Evolutionary conservation across 2,888 invertebrate species (phyloP).

Genomic region (Ophioninae sp.): DNA sequence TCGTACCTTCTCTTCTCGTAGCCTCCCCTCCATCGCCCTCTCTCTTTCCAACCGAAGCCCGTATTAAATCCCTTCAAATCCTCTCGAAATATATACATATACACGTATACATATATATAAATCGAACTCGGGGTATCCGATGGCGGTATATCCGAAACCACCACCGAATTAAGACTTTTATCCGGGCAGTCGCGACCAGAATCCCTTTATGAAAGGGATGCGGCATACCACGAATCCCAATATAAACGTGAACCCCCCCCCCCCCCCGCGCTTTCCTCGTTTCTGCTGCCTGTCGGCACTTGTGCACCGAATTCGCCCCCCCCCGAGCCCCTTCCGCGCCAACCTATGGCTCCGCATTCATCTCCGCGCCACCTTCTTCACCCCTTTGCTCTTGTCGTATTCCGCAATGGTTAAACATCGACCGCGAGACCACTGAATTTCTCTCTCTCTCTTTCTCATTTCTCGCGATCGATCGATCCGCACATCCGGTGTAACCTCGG

Average conservation of each 20-base stretch:
- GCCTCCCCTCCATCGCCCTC: no score
- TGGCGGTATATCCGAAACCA: conserved; percentile 35
- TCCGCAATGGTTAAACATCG: conserved; percentile 53
- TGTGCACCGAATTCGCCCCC: background rate
- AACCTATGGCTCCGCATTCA: background rate
- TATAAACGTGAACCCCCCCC: conserved; percentile 52
- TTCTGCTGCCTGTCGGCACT: conserved; percentile 32
- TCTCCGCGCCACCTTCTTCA: conserved; percentile 40
- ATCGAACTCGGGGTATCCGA: conserved; percentile 40
- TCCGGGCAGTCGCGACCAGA: conserved; percentile 60
- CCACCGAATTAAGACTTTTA: conserved; percentile 62
- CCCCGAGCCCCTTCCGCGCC: background rate
- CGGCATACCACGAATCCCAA: conserved; percentile 60
- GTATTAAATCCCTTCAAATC: background rate
- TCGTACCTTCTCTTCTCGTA: no score
- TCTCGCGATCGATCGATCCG: background rate
- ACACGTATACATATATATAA: background rate
- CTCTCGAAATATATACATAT: conserved; percentile 8
- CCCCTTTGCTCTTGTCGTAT: conserved; percentile 31
- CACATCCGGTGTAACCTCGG: conserved; percentile 54
- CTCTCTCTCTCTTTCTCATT: conserved; percentile 2
- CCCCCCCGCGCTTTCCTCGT: conserved; percentile 38
- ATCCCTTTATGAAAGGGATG: conserved; percentile 61
- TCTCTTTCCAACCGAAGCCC: background rate
- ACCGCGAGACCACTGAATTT: conserved; percentile 1